These are phyloP conservation scores for Brachymystax lenok DNA, from an alignment of 2,797 vertebrate species.

Conservation along the genomic window DNA sequence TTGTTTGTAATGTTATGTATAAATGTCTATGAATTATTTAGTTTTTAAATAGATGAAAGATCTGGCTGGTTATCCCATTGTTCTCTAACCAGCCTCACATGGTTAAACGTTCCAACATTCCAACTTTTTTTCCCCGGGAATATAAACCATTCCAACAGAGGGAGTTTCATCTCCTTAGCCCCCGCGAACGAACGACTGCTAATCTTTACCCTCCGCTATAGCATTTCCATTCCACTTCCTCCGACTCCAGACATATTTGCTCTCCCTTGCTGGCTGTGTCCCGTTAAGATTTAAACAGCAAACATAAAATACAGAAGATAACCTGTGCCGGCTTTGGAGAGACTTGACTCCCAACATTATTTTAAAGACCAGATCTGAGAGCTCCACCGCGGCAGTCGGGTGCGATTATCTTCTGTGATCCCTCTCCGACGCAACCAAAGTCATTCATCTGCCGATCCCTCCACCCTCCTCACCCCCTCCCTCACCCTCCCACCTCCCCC, in stretches of 20 bases:
- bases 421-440: conserved; percentile 69
- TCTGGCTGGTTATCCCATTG: conserved; percentile 41
- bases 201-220: conserved; percentile 74
- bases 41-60: conserved; percentile 55
- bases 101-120: conserved; percentile 62
- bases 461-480: conserved; percentile 21
- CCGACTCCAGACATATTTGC: conserved; percentile 78
- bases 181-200: conserved; percentile 53
- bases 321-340: conserved; percentile 69
- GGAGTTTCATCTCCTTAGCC: conserved; percentile 68
- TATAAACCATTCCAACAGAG: conserved; percentile 60
- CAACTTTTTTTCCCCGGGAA: conserved; percentile 41
- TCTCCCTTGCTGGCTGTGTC: conserved; percentile 72
- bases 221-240: conserved; percentile 76
- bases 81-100: conserved; percentile 46
- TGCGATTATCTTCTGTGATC: conserved; percentile 80
- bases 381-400: conserved; percentile 63
- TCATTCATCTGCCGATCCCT: conserved; percentile 78
- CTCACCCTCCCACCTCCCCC: conserved; percentile 38
- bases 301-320: conserved; percentile 78
- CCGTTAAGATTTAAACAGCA: conserved; percentile 82
- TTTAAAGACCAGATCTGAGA: conserved; percentile 80
- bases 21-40: conserved; percentile 57
- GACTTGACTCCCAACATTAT: conserved; percentile 78
- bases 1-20: conserved; percentile 50